Conservation (phyloP, 2,888 invertebrate genomes). For the Mesochorus sp. region DNA sequence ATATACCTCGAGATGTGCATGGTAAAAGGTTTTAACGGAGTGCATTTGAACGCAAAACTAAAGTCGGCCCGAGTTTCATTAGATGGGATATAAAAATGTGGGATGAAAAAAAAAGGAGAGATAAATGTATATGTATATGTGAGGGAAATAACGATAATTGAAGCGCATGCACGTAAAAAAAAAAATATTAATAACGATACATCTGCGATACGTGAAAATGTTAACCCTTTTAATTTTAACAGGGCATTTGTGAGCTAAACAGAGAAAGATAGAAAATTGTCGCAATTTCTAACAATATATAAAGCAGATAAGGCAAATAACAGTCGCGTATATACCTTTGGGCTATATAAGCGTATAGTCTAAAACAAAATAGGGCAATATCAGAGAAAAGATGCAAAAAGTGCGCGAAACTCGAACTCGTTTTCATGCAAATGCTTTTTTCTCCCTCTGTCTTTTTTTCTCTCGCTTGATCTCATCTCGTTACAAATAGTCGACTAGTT, state of each 20-base stretch:
- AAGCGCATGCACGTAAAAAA: background rate
- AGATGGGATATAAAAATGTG: background rate
- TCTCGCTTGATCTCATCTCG: too few species aligned
- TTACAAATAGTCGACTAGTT: too few species aligned
- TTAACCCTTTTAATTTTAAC: background rate
- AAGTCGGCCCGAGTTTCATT: background rate
- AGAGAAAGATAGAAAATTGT: too few species aligned
- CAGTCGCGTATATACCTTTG: background rate
- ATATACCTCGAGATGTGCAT: background rate
- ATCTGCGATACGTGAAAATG: background rate
- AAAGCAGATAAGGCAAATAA: background rate
- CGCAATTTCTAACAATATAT: background rate
- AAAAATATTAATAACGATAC: background rate
- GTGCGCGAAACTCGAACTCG: conserved; percentile 13
- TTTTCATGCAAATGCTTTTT: conserved; percentile 6
- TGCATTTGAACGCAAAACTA: background rate
- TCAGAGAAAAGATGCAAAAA: too few species aligned
- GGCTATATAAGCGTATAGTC: too few species aligned
- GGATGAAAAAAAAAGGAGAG: background rate
- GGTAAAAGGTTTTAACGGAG: background rate
- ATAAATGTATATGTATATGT: too few species aligned
- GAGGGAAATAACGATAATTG: background rate
- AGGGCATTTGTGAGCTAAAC: background rate
- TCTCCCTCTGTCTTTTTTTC: too few species aligned
- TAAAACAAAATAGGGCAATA: too few species aligned